A percentile compares a stretch with the other conserved stretches of the same genome.
phyloP scores from a whole-genome alignment of 2,888 invertebrate species.

The Cheilosia soror region DNA sequence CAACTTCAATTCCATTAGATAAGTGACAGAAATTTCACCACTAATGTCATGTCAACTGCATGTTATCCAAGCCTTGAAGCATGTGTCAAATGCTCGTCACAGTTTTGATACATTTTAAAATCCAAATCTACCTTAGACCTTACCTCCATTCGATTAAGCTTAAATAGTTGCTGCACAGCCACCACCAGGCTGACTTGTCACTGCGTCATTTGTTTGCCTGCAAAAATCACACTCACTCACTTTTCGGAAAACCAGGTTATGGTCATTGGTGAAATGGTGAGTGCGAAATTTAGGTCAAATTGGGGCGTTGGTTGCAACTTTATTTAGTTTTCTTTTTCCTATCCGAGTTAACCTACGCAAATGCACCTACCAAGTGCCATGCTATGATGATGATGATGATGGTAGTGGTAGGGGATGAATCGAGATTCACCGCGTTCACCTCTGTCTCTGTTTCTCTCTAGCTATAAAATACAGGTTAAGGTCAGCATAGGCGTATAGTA shows the following conservation, averaged over 20 bases:
- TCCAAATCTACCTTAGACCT: too few relatives aligned
- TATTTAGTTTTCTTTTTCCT: slow-evolving; percentile 36
- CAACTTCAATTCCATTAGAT: background rate
- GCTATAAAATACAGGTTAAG: slow-evolving; percentile 64
- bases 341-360: slow-evolving; percentile 61
- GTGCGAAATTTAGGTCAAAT: slow-evolving; percentile 66
- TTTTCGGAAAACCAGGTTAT: slow-evolving; percentile 57
- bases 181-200: background rate
- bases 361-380: slow-evolving; percentile 61
- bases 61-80: background rate
- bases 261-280: slow-evolving; percentile 59
- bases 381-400: background rate
- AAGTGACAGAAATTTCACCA: background rate
- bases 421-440: slow-evolving; percentile 21
- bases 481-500: slow-evolving; percentile 52
- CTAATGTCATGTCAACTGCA: background rate
- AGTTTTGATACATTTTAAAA: background rate
- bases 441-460: background rate
- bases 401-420: slow-evolving; percentile 18
- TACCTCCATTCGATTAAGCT: background rate
- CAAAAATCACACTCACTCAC: slow-evolving; percentile 9
- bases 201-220: slow-evolving; percentile 46
- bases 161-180: background rate
- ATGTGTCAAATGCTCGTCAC: background rate
- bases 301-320: slow-evolving; percentile 70